Percentiles rank a stretch among this genome's conserved stretches.
phyloP scores from a whole-genome alignment of 2,797 vertebrate species.

The Leptatherina wallacei region DNA sequence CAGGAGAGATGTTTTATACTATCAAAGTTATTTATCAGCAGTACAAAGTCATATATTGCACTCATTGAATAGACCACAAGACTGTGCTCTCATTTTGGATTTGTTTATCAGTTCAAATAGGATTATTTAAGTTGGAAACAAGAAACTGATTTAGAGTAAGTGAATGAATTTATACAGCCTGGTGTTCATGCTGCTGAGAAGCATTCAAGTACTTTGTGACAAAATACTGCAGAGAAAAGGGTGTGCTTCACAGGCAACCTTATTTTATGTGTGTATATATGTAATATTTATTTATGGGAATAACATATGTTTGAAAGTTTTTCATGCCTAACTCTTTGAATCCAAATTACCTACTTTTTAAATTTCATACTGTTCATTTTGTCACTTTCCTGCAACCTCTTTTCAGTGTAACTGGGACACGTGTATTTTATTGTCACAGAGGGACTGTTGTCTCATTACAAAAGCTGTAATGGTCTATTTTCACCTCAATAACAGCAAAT shows the following conservation, averaged over 20 bases:
- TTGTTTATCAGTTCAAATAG: background rate
- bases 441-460: constrained; percentile 64
- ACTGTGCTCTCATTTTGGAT: background rate
- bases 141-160: background rate
- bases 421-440: constrained; percentile 45
- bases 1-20: background rate
- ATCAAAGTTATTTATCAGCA: background rate
- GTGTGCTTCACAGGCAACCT: background rate
- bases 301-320: no score
- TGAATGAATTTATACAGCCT: background rate
- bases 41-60: background rate
- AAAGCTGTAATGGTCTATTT: constrained; percentile 65
- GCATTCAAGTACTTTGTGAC: background rate
- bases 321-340: background rate
- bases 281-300: no score
- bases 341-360: constrained; percentile 24
- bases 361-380: constrained; percentile 47
- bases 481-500: constrained; percentile 68
- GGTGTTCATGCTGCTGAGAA: background rate
- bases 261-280: background rate
- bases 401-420: constrained; percentile 42
- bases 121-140: background rate
- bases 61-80: background rate
- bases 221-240: background rate
- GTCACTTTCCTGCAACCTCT: constrained; percentile 24